Evolutionary conservation across 2,113 vertebrate genomes (phyloP), one percentile per base, ranked within the genome.

Genomic region (Varanus komodoensis): DNA sequence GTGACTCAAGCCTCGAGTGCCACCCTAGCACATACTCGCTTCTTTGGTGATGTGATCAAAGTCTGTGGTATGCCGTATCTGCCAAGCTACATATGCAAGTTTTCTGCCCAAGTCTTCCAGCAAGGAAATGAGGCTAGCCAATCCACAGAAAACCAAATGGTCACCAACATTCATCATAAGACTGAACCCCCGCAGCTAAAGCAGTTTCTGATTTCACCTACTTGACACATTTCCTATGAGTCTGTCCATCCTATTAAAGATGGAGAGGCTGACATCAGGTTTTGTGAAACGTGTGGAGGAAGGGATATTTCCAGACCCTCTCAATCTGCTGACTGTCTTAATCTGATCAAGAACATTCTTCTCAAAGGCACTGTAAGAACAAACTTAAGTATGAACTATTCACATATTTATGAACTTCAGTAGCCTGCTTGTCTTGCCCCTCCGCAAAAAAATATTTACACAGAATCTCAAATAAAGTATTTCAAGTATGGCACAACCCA

Each of bases 191-290:
- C 44, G 68, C 81, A 89, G 32, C 38, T 27, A 50, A 61, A n/a
- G 73, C 6, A n/a, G 12, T 78, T 93, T 95, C 74, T 87, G 81
- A 1, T 95, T 94, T 69, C 92, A 86, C 83, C 95, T 82, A 84
- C 32, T 94, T 86, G 86, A 90, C 71, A 90, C 67, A 69, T 87
- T 95, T 95, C 89, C 84, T 95, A 94, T 95, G 89, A 86, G 95
- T 84, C 82, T 84, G 61, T 85, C 38, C 84, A 82, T 57, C 54
- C 94, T 92, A 94, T 96, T 95, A 94, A 92, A 68, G 29, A 68
- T 89, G 85, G 91, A 94, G 74, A 82, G 84, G 52, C 80, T 89
- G 86, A 79, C 75, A 87, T 9, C 11, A 34, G 64, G 27, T 68
- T 88, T 92, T 87, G 85, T 82, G 89, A 92, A 94, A 52, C 44